Percentiles rank a stretch among this genome's conserved stretches.
Evolutionary conservation across 2,888 invertebrate species (phyloP).

Genomic region (Drosophila anomelani): DNA sequence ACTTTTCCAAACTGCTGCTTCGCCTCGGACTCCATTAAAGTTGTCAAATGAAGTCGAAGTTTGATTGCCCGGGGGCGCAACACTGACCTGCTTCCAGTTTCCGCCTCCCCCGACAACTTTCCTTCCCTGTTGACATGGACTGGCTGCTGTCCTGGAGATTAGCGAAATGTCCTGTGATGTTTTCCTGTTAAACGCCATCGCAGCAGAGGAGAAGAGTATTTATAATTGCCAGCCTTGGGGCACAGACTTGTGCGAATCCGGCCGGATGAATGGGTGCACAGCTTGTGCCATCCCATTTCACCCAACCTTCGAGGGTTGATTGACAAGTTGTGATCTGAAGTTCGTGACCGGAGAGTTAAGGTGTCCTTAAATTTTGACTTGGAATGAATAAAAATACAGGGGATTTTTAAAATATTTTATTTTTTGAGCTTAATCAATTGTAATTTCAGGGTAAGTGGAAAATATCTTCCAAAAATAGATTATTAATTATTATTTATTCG

Average conservation of each 20-base stretch:
- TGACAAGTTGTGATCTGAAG: slow-evolving; percentile 10
- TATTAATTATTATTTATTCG: too few species aligned
- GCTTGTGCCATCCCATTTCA: background rate
- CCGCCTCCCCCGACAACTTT: slow-evolving; percentile 25
- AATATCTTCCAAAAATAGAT: too few species aligned
- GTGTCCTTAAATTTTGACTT: background rate
- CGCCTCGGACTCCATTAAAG: slow-evolving; percentile 71
- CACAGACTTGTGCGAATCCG: slow-evolving; percentile 42
- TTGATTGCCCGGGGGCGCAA: slow-evolving; percentile 62
- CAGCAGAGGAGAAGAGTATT: slow-evolving; percentile 45
- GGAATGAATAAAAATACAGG: background rate
- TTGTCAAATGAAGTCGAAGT: slow-evolving; percentile 77
- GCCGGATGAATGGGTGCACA: slow-evolving; percentile 20
- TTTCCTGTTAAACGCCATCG: slow-evolving; percentile 51
- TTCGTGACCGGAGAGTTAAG: background rate
- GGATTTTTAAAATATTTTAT: background rate
- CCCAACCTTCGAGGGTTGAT: slow-evolving; percentile 16
- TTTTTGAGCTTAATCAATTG: too few species aligned
- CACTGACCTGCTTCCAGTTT: slow-evolving; percentile 25
- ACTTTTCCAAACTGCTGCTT: slow-evolving; percentile 62
- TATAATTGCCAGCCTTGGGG: slow-evolving; percentile 57
- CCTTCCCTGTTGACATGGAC: slow-evolving; percentile 28
- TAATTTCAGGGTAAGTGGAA: too few species aligned
- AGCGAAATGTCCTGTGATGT: slow-evolving; percentile 60
- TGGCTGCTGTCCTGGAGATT: slow-evolving; percentile 49